These are phyloP conservation scores for Diachrysia chrysitis DNA, from an alignment of 2,888 invertebrate species.

Conservation along the genomic window DNA sequence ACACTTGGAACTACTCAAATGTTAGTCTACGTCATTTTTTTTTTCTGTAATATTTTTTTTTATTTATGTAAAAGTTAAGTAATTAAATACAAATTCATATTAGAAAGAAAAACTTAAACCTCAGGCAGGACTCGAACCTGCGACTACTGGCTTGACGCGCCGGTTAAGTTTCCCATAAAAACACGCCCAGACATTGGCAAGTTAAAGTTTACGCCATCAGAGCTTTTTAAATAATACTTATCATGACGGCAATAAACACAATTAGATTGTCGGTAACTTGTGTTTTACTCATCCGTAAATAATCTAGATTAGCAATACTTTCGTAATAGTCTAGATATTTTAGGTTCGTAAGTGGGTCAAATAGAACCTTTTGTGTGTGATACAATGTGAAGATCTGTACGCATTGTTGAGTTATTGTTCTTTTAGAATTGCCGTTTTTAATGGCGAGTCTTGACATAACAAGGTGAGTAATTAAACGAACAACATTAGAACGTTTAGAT, in stretches of 20 bases:
- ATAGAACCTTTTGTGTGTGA: constrained; percentile 67
- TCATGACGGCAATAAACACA: constrained; percentile 11
- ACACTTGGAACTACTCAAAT: too few species aligned
- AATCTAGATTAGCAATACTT: constrained; percentile 56
- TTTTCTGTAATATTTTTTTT: too few species aligned
- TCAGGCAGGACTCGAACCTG: too few species aligned
- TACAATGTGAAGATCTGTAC: constrained; percentile 55
- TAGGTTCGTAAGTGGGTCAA: constrained; percentile 62
- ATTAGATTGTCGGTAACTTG: constrained; percentile 9
- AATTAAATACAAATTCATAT: too few species aligned
- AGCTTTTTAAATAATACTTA: not conserved
- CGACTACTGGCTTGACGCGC: too few species aligned
- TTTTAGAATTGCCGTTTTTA: constrained; percentile 19
- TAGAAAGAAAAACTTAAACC: too few species aligned
- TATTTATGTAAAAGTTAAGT: too few species aligned
- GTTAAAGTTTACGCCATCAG: constrained; percentile 12
- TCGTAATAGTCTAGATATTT: constrained; percentile 56
- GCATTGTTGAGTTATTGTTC: constrained; percentile 39
- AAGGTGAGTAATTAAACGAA: not conserved
- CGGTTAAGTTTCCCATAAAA: constrained; percentile 18
- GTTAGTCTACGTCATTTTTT: too few species aligned
- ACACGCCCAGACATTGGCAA: constrained; percentile 21
- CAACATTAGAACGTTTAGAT: not conserved
- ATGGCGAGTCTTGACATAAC: not conserved
- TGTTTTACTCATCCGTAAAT: constrained; percentile 25